Evolutionary conservation across 2,888 invertebrate species (phyloP), one percentile per base, ranked within the genome.

Genomic region (Lathronympha strigana): DNA sequence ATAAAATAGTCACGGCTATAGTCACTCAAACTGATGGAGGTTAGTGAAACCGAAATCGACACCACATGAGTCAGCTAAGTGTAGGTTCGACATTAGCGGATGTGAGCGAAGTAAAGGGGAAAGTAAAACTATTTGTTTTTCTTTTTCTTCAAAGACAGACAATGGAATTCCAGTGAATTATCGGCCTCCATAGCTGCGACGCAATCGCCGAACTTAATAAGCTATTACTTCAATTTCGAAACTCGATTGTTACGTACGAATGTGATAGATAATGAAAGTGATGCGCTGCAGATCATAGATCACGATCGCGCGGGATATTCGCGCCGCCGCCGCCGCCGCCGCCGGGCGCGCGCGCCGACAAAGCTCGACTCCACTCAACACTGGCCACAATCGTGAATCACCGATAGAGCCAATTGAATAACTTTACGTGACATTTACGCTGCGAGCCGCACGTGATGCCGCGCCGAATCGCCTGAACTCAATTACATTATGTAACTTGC

Each of bases 91-190:
- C 82, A 90, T 91, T 90, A 89, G 87, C 90, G 83, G 82, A 82
- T 82, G 78, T 73, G 71, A 88, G 87, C 76, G 76, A 87, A 88
- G 81, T 84, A 85, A 84, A 89, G 89, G 90, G 88, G 91, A 91
- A 92, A 92, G 91, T 90, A 77, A 85, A 84, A 81, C 79, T 89
- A 83, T 90, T 90, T 91, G 87, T 88, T 90, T 90, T 87, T 87
- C 84, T 79, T 86, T 83, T 87, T 82, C 79, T 75, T 79, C 69
- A 70, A 71, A 68, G 66, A 79, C 75, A 83, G 79, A 86, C 81
- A 86, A 84, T 78, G 73, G 73, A 75, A 75, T 74, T 72, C 75
- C 71, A 73, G 74, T 77, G 76, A 77, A 79, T 76, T 76, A 79
- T 74, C 73, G 60, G 61, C 68, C 61, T 71, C 69, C 71, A 67